Evolutionary conservation across 2,797 vertebrate genomes (phyloP), one percentile per base, ranked within the genome.

Genomic region (Lepidocolaptes lacrymiger): DNA sequence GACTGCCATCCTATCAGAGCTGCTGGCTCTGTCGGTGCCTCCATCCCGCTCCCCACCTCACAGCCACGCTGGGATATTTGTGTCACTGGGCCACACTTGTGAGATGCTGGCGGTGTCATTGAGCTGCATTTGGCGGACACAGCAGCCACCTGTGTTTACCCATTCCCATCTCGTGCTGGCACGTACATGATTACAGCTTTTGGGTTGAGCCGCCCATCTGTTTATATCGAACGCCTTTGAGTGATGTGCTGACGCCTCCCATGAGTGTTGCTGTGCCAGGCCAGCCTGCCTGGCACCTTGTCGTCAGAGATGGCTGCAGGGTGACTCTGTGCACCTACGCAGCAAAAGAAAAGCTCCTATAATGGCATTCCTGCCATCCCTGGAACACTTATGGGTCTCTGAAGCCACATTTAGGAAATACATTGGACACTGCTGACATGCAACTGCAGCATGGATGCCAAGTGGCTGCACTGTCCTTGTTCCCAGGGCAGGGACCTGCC

Each of bases 61-160:
- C 46, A 93, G 62, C 39, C 77, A 6, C 0, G 1, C 74, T 52
- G 64, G n/a, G 62, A 64, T 84, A 87, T 95, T 89, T 68, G 20
- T 94, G 84, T 86, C 96, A 89, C 71, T 16, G 4, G 43, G 74
- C 59, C 72, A 55, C 2, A 1, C 32, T 72, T 91, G 34, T 44
- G 81, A 82, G 85, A 59, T 7, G 4, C 59, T 18, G 3, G 21
- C 74, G 6, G 12, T 79, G 59, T 87, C 84, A 76, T 3, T 66
- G 77, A 77, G 64, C 59, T 49, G 54, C 19, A 6, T 67, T 85
- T 92, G 75, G 91, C 10, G 3, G 77, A 20, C 3, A 3, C 49
- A 59, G 81, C 72, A 79, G 94, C 68, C 93, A 85, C 91, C 85
- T 92, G 85, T 91, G 87, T 94, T 94, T 93, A 88, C 87, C 73